phyloP scores from a whole-genome alignment of 2,888 invertebrate species.

The Watsonalla binaria region DNA sequence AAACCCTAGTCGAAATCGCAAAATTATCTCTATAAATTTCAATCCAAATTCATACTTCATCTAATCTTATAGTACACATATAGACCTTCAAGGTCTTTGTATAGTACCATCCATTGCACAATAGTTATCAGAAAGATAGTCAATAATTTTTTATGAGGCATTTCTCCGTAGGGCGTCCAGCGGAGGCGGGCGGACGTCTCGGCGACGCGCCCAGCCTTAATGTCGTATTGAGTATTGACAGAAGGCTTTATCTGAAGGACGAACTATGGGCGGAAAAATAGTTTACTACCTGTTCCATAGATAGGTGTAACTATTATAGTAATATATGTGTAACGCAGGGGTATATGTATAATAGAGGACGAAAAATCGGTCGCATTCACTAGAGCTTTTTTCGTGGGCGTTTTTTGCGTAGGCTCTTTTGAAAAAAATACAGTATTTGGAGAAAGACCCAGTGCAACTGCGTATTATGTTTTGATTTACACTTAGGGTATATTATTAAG shows the following conservation, averaged over 20 bases:
- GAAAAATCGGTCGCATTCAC: too few species aligned
- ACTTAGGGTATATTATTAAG: too few species aligned
- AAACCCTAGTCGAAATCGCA: conserved; percentile 11
- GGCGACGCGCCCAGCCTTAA: conserved; percentile 34
- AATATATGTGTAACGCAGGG: background rate
- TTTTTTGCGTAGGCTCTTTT: background rate
- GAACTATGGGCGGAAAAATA: conserved; percentile 21
- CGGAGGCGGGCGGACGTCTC: conserved; percentile 39
- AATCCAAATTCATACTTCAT: background rate
- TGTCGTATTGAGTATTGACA: conserved; percentile 37
- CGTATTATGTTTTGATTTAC: too few species aligned
- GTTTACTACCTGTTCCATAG: background rate
- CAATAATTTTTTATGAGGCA: conserved; percentile 41
- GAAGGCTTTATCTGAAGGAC: conserved; percentile 34
- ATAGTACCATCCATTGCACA: conserved; percentile 15
- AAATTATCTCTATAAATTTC: background rate
- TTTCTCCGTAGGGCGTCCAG: conserved; percentile 32
- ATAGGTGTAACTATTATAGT: background rate
- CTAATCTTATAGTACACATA: background rate
- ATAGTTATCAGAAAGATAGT: conserved; percentile 21
- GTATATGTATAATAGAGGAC: too few species aligned
- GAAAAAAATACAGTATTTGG: too few species aligned
- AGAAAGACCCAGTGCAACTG: too few species aligned
- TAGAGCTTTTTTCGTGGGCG: background rate
- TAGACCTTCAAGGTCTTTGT: conserved; percentile 1